Evolutionary conservation across 2,888 invertebrate genomes (phyloP), one percentile per base, ranked within the genome.

Genomic region (Lasioglossum morio): DNA sequence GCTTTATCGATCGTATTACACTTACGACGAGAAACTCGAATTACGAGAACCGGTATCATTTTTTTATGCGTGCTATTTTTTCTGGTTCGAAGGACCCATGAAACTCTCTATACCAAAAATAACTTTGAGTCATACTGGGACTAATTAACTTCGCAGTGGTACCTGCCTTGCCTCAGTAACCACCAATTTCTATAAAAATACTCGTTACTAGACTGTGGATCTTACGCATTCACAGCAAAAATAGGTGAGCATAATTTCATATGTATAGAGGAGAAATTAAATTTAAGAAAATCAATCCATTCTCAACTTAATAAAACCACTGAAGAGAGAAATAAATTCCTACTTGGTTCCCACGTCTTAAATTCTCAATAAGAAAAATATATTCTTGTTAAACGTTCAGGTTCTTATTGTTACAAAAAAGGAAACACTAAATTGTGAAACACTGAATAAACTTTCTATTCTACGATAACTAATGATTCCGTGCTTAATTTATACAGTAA

Each of bases 1-100:
- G 69, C 72, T 69, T 79, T 73, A 46, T 79, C 76, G 75, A 81
- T 86, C 72, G 53, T 66, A 53, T 84, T 86, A 84, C 81, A 7
- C 48, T 72, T 48, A 19, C 46, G 23, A 30, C 72, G 53, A 73
- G 60, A 43, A 46, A 46, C 48, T 37, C 34, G 30, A 53, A 69
- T 63, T 43, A 40, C 63, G 16, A 57, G 27, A 72, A 70, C 53
- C 43, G 75, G 70, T 60, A 43, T 23, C 34, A 8, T n/a, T 46
- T 60, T 60, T 40, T 53, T 72, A 19, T 19, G 2, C 30, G 12
- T 27, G 4, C 19, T 23, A 46, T 30, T 30, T 69, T 69, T 69
- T 12, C 69, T 40, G 1, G 69, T 37, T 8, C 34, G 40, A 69
- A 40, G 23, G 69, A 40, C n/a, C 34, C 37, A 37, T n/a, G 34